These are phyloP conservation scores for Dufourea novaeangliae DNA, from an alignment of 1,140 invertebrate species.

Conservation along the genomic window DNA sequence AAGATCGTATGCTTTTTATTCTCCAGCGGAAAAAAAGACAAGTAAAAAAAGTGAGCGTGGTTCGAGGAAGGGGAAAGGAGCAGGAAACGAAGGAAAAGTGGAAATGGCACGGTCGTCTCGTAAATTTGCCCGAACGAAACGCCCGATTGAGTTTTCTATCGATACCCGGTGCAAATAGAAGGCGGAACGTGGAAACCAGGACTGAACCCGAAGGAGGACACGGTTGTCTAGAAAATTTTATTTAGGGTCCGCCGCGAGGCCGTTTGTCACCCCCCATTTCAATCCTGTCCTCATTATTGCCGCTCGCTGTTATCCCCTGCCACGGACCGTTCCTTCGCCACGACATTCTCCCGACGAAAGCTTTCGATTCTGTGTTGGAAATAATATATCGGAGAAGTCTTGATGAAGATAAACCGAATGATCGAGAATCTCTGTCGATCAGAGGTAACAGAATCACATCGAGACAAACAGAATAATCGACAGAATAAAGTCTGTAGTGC, in stretches of 20 bases:
- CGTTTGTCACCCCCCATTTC: constrained; percentile 12
- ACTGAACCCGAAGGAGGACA: constrained; percentile 9
- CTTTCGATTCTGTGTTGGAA: not conserved
- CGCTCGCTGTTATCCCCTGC: constrained; percentile 7
- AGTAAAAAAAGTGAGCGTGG: no score
- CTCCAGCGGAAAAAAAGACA: not conserved
- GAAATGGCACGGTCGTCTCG: constrained; percentile 35
- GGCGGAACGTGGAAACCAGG: constrained; percentile 37
- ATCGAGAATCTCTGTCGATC: no score
- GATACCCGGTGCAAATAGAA: constrained; percentile 51
- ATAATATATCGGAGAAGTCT: not conserved
- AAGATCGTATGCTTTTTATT: not conserved
- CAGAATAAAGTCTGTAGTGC: no score
- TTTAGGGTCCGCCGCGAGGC: constrained; percentile 11
- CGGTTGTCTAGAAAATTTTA: constrained; percentile 43
- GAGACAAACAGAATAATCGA: no score
- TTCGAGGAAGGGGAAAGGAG: no score
- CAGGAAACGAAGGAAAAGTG: not conserved
- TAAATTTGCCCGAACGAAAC: constrained; percentile 54
- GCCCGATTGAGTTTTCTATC: constrained; percentile 53
- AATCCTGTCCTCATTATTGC: constrained; percentile 16
- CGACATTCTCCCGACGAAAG: not conserved
- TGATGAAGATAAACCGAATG: no score
- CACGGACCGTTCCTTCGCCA: not conserved
- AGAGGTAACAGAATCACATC: no score